Base-by-base conservation (phyloP, 2,113 vertebrate genomes). In the Semicossyphus pulcher region DNA sequence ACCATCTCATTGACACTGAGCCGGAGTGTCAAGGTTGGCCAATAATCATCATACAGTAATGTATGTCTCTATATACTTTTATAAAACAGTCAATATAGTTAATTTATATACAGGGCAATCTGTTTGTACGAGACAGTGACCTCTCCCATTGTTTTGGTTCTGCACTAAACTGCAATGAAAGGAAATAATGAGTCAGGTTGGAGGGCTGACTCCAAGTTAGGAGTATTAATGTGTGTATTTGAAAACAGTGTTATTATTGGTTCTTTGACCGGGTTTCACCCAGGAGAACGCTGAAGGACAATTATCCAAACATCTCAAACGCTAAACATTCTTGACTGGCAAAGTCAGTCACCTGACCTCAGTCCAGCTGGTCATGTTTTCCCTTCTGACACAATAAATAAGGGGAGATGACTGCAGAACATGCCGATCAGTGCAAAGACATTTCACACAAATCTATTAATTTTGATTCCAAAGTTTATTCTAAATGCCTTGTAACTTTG, bases 1-100 rank as follows among this genome's bases (percentile, higher is more conserved):
- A 37, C 47, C 62, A 26, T 61, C 32, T 58, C 34, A 44, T n/a
- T 54, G 71, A 59, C 36, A 56, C 28, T 23, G 20, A 53, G 37
- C 37, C 49, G 29, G 41, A 26, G 5, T 25, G 49, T 47, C 52
- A 39, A 44, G 3, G 42, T n/a, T 37, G 49, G 61, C 29, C 10
- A 16, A 44, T 45, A 39, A 51, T 64, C 28, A 29, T 47, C 39
- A 26, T 2, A 49, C 9, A 61, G n/a, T 47, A 58, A 48, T n/a
- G n/a, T 10, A 28, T 20, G 31, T 31, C 8, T 54, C 31, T 42
- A 2, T 25, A 25, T 32, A 31, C 15, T 61, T 26, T 2, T 21
- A n/a, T 16, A 32, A 41, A 36, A 20, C n/a, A n/a, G n/a, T 18
- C 3, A 59, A 8, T 47, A 14, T 15, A 16, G 34, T 32, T 36